These are phyloP conservation scores for Rhagonycha lutea DNA, from an alignment of 2,888 invertebrate species.

Conservation along the genomic window DNA sequence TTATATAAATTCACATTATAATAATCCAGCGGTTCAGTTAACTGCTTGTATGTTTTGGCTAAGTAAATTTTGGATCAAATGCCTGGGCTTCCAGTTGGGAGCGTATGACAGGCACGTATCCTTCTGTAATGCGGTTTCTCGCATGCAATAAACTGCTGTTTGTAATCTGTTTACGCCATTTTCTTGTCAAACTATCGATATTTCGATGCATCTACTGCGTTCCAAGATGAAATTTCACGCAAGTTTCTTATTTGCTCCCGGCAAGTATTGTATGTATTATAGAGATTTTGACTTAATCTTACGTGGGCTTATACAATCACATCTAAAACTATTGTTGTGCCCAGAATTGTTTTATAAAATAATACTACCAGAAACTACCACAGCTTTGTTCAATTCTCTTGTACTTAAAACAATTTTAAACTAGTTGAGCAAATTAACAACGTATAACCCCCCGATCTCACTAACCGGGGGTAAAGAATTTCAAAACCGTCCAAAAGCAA, in stretches of 20 bases:
- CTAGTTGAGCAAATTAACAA: neutral
- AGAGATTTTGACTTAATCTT: neutral
- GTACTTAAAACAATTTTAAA: neutral
- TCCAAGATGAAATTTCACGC: slow-evolving; percentile 5
- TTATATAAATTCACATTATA: slow-evolving; percentile 36
- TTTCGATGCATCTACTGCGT: slow-evolving; percentile 5
- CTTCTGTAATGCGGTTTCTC: slow-evolving; percentile 32
- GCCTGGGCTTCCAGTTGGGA: slow-evolving; percentile 28
- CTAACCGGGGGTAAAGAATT: neutral
- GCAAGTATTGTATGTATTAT: neutral
- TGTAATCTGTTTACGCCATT: slow-evolving; percentile 31
- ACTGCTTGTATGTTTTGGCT: neutral
- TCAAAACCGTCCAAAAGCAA: neutral
- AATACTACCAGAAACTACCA: neutral
- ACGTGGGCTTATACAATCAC: neutral
- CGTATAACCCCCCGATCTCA: neutral
- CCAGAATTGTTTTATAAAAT: neutral
- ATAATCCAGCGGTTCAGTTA: slow-evolving; percentile 33
- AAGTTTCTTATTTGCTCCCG: neutral
- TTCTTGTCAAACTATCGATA: slow-evolving; percentile 27
- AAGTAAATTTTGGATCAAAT: slow-evolving; percentile 17
- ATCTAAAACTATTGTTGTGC: neutral
- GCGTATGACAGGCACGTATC: slow-evolving; percentile 38
- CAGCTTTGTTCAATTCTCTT: neutral
- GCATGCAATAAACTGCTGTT: slow-evolving; percentile 35